A percentile compares a stretch with the other conserved stretches of the same genome.
phyloP scores from a whole-genome alignment of 92 coral and sea anemone genomes.

The Anthopleura xanthogrammica region DNA sequence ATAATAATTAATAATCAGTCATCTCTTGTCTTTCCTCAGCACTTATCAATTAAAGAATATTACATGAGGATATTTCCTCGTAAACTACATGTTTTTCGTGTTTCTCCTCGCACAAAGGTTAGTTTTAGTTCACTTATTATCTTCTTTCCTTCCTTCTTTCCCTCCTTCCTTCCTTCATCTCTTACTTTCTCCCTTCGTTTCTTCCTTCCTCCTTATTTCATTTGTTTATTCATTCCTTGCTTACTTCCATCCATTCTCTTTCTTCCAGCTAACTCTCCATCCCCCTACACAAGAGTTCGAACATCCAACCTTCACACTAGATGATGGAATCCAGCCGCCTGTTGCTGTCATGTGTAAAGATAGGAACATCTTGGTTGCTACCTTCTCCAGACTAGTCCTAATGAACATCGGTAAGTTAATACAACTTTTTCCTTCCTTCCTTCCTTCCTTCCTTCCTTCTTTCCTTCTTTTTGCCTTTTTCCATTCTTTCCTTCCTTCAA shows the following conservation, averaged over 20 bases:
- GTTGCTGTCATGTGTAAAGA: conserved; percentile 74
- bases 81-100: conserved; percentile 77
- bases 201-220: neutral
- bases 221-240: neutral
- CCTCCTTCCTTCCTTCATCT: neutral
- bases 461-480: too few relatives aligned
- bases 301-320: conserved; percentile 72
- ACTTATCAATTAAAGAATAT: conserved; percentile 81
- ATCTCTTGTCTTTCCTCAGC: conserved; percentile 39
- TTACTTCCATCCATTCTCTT: neutral
- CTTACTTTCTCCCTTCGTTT: neutral
- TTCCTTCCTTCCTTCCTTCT: too few relatives aligned
- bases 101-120: conserved; percentile 94
- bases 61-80: conserved; percentile 81
- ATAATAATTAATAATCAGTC: neutral
- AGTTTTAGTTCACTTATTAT: neutral
- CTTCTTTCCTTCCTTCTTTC: neutral
- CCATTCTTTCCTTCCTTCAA: too few relatives aligned
- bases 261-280: conserved; percentile 59
- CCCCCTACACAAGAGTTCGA: conserved; percentile 52
- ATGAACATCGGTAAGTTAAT: conserved; percentile 70
- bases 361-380: conserved; percentile 79
- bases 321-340: conserved; percentile 86
- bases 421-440: too few relatives aligned
- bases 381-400: conserved; percentile 83